A percentile compares a stretch with the other conserved stretches of the same genome.
These are phyloP conservation scores for Abramis brama DNA, from an alignment of 2,113 vertebrate genomes.

Conservation along the genomic window DNA sequence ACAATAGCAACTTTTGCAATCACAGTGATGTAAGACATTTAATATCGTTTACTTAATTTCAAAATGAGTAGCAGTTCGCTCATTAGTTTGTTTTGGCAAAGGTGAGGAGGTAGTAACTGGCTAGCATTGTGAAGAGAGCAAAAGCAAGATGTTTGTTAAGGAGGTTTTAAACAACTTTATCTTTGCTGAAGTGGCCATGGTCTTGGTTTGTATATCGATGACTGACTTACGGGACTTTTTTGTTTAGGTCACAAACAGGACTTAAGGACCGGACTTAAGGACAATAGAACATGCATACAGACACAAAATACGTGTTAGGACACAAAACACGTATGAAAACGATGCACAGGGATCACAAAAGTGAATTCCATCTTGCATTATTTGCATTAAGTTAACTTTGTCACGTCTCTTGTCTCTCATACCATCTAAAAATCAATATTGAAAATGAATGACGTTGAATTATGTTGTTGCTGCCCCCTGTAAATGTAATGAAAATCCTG, in stretches of 20 bases:
- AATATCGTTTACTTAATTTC: not conserved
- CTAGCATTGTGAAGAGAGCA: not conserved
- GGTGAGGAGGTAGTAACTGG: not conserved
- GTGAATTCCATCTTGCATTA: not conserved
- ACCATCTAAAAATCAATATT: not conserved
- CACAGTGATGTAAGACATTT: not conserved
- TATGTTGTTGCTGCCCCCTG: not conserved
- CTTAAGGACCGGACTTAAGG: constrained; percentile 32
- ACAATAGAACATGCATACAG: not conserved
- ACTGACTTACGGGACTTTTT: constrained; percentile 38
- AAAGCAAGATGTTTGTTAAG: not conserved
- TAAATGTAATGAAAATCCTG: not conserved
- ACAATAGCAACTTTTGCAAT: constrained; percentile 1
- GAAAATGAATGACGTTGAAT: not conserved
- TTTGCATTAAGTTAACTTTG: not conserved
- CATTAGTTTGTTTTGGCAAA: not conserved
- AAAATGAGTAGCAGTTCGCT: not conserved
- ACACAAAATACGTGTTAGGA: not conserved
- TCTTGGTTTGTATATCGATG: constrained; percentile 57
- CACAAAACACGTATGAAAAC: not conserved
- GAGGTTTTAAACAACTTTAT: not conserved
- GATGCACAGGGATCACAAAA: not conserved
- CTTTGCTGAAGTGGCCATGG: constrained; percentile 44
- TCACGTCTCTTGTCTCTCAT: not conserved
- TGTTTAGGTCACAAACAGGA: constrained; percentile 41